Evolutionary conservation across 2,888 invertebrate genomes (phyloP).

Genomic region (Mayetiola destructor): DNA sequence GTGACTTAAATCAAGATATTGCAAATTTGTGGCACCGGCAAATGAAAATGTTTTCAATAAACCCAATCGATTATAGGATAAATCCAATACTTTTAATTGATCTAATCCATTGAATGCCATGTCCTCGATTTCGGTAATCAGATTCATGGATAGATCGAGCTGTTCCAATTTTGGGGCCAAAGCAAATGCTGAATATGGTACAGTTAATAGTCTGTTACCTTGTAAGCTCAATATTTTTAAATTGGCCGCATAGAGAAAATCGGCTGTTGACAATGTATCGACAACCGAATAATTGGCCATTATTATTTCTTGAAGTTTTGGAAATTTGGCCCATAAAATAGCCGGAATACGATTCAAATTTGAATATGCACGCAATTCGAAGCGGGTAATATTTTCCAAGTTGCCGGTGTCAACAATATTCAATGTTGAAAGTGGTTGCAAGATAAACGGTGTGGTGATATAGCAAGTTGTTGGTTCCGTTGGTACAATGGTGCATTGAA

Average conservation of each 20-base stretch:
- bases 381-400: background rate
- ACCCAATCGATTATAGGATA: background rate
- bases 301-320: background rate
- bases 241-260: background rate
- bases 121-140: background rate
- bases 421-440: background rate
- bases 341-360: conserved; percentile 2
- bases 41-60: background rate
- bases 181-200: background rate
- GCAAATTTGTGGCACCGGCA: background rate
- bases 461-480: background rate
- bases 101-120: conserved; percentile 5
- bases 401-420: background rate
- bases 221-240: background rate
- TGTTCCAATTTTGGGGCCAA: background rate
- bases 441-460: background rate
- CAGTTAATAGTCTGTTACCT: background rate
- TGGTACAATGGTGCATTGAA: background rate
- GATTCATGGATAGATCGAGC: background rate
- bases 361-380: background rate
- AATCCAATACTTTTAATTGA: background rate
- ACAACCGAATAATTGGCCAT: conserved; percentile 7
- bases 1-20: background rate
- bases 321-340: background rate
- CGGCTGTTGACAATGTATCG: background rate